These are phyloP conservation scores for Nettapus auritus DNA, from an alignment of 2,113 vertebrate species.

Conservation along the genomic window DNA sequence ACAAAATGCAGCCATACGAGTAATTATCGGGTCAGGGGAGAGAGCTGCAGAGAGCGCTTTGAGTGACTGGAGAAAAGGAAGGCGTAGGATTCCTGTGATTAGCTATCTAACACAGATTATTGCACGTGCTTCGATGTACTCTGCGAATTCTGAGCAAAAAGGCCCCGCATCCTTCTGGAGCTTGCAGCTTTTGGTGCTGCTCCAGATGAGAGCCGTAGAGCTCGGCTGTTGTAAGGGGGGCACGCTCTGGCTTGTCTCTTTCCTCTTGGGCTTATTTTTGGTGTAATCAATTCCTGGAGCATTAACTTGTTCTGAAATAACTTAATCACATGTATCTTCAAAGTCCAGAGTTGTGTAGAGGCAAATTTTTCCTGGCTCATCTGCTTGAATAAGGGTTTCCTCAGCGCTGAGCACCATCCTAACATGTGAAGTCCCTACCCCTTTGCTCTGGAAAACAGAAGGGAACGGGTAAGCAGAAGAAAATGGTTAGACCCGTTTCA, in stretches of 20 bases:
- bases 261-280: slow-evolving; percentile 28
- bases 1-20: slow-evolving; percentile 18
- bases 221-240: background rate
- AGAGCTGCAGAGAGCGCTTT: slow-evolving; percentile 51
- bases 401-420: background rate
- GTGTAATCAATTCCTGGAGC: slow-evolving; percentile 8
- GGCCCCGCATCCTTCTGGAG: background rate
- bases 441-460: background rate
- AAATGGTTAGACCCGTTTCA: background rate
- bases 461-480: background rate
- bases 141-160: background rate
- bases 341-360: background rate
- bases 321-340: slow-evolving; percentile 27
- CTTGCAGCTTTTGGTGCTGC: background rate
- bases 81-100: slow-evolving; percentile 6
- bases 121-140: slow-evolving; percentile 10
- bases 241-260: background rate
- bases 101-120: background rate
- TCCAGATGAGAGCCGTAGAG: background rate
- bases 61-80: slow-evolving; percentile 37
- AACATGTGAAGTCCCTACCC: background rate
- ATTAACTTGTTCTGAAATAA: slow-evolving; percentile 46
- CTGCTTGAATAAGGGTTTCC: background rate
- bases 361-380: slow-evolving; percentile 15
- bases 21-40: slow-evolving; percentile 35